phyloP scores from a whole-genome alignment of 2,113 vertebrate genomes.

The Laterallus jamaicensis region DNA sequence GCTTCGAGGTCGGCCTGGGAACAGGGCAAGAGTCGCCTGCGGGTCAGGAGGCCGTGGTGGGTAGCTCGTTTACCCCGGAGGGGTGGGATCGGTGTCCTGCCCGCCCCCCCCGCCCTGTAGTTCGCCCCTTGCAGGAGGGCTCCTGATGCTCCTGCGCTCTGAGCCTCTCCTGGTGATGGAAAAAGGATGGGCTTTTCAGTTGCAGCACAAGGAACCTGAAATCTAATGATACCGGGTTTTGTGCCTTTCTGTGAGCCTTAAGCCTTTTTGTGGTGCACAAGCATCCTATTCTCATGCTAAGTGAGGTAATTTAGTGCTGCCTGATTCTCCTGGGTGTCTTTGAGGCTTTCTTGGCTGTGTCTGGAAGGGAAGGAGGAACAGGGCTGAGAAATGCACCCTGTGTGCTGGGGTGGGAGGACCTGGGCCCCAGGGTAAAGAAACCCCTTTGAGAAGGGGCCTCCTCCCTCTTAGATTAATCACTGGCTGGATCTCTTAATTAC shows the following conservation, averaged over 20 bases:
- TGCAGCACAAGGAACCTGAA: background rate
- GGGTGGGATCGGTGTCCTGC: background rate
- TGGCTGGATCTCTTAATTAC: background rate
- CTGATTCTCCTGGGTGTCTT: background rate
- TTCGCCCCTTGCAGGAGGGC: background rate
- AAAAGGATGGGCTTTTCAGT: background rate
- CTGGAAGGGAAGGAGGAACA: background rate
- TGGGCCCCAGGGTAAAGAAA: background rate
- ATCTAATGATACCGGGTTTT: background rate
- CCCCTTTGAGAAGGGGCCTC: background rate
- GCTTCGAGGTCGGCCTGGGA: background rate
- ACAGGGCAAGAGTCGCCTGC: too few species aligned
- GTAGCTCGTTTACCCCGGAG: background rate
- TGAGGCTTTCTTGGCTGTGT: background rate
- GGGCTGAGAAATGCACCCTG: background rate
- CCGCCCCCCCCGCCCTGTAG: background rate
- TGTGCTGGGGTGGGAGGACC: background rate
- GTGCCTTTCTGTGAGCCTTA: background rate
- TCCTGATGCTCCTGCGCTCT: background rate
- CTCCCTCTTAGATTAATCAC: rapidly evolving
- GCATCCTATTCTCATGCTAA: conserved; percentile 37
- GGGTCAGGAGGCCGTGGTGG: too few species aligned
- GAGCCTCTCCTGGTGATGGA: background rate
- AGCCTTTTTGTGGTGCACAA: background rate
- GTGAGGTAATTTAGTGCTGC: conserved; percentile 1